Conservation (phyloP, 2,113 vertebrate species). For the Perca fluviatilis region DNA sequence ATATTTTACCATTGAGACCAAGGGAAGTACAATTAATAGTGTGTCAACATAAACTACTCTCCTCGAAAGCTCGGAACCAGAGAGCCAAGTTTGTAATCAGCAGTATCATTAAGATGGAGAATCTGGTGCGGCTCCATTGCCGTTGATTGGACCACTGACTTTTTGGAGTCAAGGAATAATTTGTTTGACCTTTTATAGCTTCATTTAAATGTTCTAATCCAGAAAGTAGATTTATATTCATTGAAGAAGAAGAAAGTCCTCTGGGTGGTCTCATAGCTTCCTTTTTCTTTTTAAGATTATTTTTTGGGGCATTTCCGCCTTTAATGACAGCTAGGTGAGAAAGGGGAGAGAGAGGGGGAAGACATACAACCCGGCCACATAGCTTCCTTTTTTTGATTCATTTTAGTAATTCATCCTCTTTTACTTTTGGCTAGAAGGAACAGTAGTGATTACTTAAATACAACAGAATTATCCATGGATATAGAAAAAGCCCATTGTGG, state of each 20-base stretch:
- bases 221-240: conserved; percentile 64
- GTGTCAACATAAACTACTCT: conserved; percentile 64
- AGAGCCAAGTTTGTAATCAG: conserved; percentile 71
- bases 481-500: conserved; percentile 9
- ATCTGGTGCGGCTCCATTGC: conserved; percentile 63
- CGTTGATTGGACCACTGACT: conserved; percentile 74
- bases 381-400: conserved; percentile 25
- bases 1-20: conserved; percentile 43
- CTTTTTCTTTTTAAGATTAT: background rate
- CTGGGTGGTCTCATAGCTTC: conserved; percentile 19
- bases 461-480: background rate
- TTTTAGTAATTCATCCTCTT: conserved; percentile 24
- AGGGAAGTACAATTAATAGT: conserved; percentile 63
- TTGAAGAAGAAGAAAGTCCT: conserved; percentile 19
- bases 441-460: conserved; percentile 33
- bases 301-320: no score
- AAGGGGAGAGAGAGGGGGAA: no score
- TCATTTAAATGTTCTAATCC: conserved; percentile 68
- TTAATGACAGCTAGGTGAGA: no score
- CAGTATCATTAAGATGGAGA: conserved; percentile 72
- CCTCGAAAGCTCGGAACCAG: conserved; percentile 39
- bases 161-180: conserved; percentile 72
- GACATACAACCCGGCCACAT: no score
- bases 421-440: conserved; percentile 29
- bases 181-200: conserved; percentile 77